phyloP scores from a whole-genome alignment of 2,113 vertebrate species.

The Forbesichthys papilliferus region DNA sequence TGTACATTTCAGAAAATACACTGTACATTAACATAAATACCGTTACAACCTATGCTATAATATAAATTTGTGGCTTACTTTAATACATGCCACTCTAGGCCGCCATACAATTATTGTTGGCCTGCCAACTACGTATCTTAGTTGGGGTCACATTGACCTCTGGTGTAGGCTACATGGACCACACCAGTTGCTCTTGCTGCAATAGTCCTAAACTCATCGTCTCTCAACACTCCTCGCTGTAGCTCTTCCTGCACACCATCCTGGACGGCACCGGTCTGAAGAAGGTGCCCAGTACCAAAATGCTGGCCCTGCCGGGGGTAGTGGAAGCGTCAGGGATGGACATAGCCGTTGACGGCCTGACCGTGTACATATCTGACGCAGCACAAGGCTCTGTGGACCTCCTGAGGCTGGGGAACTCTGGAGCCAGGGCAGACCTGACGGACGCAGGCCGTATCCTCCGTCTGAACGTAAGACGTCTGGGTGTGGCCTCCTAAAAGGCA shows the following conservation, averaged over 20 bases:
- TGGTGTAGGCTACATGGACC: too few relatives aligned
- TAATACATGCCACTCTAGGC: too few relatives aligned
- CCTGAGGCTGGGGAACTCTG: conserved; percentile 71
- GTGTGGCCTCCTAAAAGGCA: neutral
- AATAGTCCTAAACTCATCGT: neutral
- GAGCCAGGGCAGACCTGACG: conserved; percentile 52
- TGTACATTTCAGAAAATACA: too few relatives aligned
- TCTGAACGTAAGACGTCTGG: conserved; percentile 46
- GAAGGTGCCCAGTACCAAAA: conserved; percentile 65
- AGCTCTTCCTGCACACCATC: conserved; percentile 84
- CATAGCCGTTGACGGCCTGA: conserved; percentile 66
- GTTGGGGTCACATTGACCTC: too few relatives aligned
- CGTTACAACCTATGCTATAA: too few relatives aligned
- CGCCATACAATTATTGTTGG: too few relatives aligned
- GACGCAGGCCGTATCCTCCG: conserved; percentile 69
- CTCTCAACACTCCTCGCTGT: neutral
- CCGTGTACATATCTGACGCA: conserved; percentile 80
- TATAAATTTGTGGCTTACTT: too few relatives aligned
- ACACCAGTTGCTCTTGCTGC: too few relatives aligned
- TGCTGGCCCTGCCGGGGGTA: conserved; percentile 72
- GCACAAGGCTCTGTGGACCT: conserved; percentile 70
- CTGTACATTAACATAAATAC: too few relatives aligned
- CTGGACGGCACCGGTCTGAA: conserved; percentile 49
- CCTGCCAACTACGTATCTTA: too few relatives aligned
- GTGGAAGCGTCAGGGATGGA: conserved; percentile 73